A percentile compares a stretch with the other conserved stretches of the same genome.
Evolutionary conservation across 1,140 invertebrate species (phyloP).

Genomic region (Brachionus asplanchnoidis): DNA sequence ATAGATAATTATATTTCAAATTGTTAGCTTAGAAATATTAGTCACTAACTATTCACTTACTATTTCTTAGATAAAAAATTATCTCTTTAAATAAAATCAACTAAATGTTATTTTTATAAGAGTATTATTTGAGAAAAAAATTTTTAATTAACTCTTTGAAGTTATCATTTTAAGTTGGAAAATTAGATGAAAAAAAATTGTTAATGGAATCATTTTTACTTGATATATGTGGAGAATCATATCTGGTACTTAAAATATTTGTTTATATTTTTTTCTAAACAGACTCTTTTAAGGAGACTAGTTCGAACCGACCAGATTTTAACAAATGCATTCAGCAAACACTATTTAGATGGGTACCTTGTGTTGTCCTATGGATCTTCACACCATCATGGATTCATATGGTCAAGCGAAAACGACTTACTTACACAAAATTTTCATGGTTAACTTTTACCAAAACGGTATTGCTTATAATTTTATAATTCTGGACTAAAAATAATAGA

Average conservation of each 20-base stretch:
- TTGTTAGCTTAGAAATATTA: background rate
- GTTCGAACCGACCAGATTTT: background rate
- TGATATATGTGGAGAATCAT: background rate
- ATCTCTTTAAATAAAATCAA: background rate
- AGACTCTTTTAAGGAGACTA: background rate
- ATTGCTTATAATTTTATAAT: background rate
- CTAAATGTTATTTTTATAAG: background rate
- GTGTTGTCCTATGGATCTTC: background rate
- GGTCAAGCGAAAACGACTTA: background rate
- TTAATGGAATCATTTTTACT: background rate
- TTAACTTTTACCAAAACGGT: conserved; percentile 11
- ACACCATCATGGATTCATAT: conserved; percentile 14
- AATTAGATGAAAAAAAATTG: background rate
- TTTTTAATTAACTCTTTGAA: background rate
- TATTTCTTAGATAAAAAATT: background rate
- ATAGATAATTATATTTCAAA: background rate
- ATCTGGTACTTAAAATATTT: background rate
- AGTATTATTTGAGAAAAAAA: background rate
- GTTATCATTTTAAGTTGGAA: too few species aligned
- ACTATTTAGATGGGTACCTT: background rate
- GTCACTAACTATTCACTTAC: background rate
- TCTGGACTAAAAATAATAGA: background rate
- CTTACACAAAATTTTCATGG: background rate
- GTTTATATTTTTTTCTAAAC: background rate
- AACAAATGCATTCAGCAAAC: background rate